These are phyloP conservation scores for Callinectes sapidus DNA, from an alignment of 2,888 invertebrate genomes.

Conservation along the genomic window DNA sequence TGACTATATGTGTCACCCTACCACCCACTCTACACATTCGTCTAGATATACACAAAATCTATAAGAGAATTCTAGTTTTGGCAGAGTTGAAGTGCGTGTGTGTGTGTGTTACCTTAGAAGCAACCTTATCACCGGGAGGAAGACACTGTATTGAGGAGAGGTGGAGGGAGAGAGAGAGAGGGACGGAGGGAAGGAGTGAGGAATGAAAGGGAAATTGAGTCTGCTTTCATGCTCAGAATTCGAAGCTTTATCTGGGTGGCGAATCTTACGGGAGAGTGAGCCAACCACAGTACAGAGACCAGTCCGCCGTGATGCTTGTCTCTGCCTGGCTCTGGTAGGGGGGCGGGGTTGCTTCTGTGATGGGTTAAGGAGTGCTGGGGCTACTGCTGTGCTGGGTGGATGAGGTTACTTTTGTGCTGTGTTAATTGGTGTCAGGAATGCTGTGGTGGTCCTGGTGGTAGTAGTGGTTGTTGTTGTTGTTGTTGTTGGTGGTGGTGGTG, in stretches of 20 bases:
- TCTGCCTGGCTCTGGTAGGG: background rate
- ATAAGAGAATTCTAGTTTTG: too few species aligned
- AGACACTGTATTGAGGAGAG: background rate
- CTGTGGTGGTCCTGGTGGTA: background rate
- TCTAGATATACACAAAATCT: too few species aligned
- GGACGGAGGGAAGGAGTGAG: background rate
- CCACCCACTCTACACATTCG: too few species aligned
- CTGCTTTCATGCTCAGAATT: slow-evolving; percentile 1
- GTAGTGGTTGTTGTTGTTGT: background rate
- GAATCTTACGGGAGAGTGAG: background rate
- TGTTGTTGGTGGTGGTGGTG: too few species aligned
- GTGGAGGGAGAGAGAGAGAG: background rate
- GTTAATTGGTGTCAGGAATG: background rate
- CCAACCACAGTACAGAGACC: background rate
- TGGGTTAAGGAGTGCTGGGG: background rate
- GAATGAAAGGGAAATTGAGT: background rate
- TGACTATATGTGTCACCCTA: too few species aligned
- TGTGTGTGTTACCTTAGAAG: background rate
- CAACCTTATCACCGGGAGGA: background rate
- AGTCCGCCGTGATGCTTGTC: background rate
- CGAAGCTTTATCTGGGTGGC: background rate
- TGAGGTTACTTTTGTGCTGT: background rate
- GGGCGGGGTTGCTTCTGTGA: background rate
- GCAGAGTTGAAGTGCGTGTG: background rate
- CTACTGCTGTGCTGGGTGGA: background rate